These are phyloP conservation scores for Oreohelix idahoensis DNA, from an alignment of 1,140 invertebrate genomes.

Conservation along the genomic window DNA sequence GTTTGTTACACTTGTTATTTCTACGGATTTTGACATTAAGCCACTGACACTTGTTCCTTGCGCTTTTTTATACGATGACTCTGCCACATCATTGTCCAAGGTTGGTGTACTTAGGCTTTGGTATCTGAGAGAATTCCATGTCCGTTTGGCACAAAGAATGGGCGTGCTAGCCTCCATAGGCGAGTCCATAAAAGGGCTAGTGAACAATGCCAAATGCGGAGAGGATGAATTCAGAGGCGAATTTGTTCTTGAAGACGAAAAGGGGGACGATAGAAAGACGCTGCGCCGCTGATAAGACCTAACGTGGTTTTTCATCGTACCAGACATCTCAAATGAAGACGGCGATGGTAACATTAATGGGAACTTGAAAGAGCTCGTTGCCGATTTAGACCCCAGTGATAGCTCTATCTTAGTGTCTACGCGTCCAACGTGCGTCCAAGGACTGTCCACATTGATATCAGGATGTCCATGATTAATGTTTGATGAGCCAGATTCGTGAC, in stretches of 20 bases:
- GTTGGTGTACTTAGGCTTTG: not conserved
- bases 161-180: not conserved
- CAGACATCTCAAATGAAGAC: not conserved
- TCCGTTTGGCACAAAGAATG: not conserved
- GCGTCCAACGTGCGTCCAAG: not conserved
- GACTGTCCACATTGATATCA: not conserved
- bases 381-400: not conserved
- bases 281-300: constrained; percentile 2
- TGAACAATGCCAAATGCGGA: not conserved
- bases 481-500: no score
- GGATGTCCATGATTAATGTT: no score
- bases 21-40: not conserved
- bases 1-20: not conserved
- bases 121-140: not conserved
- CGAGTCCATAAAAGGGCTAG: not conserved
- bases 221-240: not conserved
- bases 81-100: not conserved
- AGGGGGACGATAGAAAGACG: not conserved
- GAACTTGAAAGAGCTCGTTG: not conserved
- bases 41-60: not conserved
- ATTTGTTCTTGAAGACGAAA: not conserved
- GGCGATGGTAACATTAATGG: not conserved
- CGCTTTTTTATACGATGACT: not conserved
- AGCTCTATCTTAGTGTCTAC: not conserved
- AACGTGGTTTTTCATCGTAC: not conserved